A percentile compares a stretch with the other conserved stretches of the same genome.
phyloP scores from a whole-genome alignment of 2,888 invertebrate species.

The Lithophane leautieri region DNA sequence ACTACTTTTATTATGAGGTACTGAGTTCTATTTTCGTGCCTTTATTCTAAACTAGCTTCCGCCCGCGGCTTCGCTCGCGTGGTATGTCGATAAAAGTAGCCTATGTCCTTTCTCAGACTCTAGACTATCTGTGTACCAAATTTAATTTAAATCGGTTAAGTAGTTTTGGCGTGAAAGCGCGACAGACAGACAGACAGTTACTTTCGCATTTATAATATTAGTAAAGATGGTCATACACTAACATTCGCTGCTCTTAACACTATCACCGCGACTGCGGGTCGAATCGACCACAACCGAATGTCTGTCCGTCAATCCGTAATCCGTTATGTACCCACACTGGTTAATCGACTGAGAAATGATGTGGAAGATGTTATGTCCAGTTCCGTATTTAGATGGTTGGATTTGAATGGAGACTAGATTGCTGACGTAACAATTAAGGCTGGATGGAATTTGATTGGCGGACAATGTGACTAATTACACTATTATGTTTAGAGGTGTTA shows the following conservation, averaged over 20 bases:
- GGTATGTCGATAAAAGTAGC: too few relatives aligned
- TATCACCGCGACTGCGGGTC: slow-evolving; percentile 27
- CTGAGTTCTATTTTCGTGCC: too few relatives aligned
- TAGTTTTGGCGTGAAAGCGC: too few relatives aligned
- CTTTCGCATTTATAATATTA: too few relatives aligned
- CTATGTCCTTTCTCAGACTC: too few relatives aligned
- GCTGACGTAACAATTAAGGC: slow-evolving; percentile 10
- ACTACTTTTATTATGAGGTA: too few relatives aligned
- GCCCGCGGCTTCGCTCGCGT: too few relatives aligned
- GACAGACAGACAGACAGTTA: too few relatives aligned
- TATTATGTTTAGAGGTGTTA: neutral
- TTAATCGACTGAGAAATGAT: slow-evolving; percentile 60
- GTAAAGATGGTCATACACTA: too few relatives aligned
- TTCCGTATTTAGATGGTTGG: slow-evolving; percentile 40
- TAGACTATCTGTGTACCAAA: too few relatives aligned
- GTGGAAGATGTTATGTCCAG: slow-evolving; percentile 57
- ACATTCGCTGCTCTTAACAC: slow-evolving; percentile 9
- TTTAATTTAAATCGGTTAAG: too few relatives aligned
- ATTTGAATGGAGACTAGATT: slow-evolving; percentile 19
- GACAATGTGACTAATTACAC: slow-evolving; percentile 1
- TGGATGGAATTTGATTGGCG: slow-evolving; percentile 15
- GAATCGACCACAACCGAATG: slow-evolving; percentile 59
- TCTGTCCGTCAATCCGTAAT: slow-evolving; percentile 57
- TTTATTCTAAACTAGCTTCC: too few relatives aligned
- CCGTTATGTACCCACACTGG: slow-evolving; percentile 55